Evolutionary conservation across 2,797 vertebrate species (phyloP).

Genomic region (Fundulus diaphanus): DNA sequence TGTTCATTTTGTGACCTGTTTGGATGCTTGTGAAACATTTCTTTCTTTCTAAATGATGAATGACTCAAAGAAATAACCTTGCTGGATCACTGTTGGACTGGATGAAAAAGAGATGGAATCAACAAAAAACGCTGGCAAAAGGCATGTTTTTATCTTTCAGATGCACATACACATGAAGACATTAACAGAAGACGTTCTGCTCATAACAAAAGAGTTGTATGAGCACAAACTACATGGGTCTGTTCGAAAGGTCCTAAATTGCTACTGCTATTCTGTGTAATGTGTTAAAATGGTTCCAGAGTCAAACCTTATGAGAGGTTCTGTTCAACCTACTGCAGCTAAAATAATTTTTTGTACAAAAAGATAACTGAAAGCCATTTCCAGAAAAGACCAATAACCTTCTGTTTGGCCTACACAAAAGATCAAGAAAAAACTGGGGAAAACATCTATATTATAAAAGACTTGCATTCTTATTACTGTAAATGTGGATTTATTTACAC

Average conservation of each 20-base stretch:
- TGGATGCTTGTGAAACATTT: slow-evolving; percentile 38
- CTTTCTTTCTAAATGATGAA: slow-evolving; percentile 55
- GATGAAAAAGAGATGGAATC: slow-evolving; percentile 30
- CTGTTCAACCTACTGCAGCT: not conserved
- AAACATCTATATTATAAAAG: not conserved
- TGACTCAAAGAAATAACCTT: slow-evolving; percentile 32
- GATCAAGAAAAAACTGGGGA: not conserved
- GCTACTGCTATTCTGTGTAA: not conserved
- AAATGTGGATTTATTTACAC: not conserved
- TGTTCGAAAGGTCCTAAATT: slow-evolving; percentile 3
- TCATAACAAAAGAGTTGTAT: slow-evolving; percentile 6
- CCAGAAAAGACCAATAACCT: not conserved
- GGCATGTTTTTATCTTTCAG: slow-evolving; percentile 2
- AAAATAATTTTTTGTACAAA: not conserved
- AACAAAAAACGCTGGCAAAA: slow-evolving; percentile 30
- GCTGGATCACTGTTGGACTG: slow-evolving; percentile 35
- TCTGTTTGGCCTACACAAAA: not conserved
- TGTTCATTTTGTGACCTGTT: not conserved
- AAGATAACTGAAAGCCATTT: not conserved
- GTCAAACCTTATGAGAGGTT: not conserved
- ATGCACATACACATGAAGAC: not conserved
- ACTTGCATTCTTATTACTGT: slow-evolving; percentile 4
- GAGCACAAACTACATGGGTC: slow-evolving; percentile 7
- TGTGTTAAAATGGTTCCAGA: not conserved
- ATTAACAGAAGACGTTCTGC: not conserved